Evolutionary conservation across 1,140 invertebrate genomes (phyloP).

Genomic region (Temnothorax curvispinosus): DNA sequence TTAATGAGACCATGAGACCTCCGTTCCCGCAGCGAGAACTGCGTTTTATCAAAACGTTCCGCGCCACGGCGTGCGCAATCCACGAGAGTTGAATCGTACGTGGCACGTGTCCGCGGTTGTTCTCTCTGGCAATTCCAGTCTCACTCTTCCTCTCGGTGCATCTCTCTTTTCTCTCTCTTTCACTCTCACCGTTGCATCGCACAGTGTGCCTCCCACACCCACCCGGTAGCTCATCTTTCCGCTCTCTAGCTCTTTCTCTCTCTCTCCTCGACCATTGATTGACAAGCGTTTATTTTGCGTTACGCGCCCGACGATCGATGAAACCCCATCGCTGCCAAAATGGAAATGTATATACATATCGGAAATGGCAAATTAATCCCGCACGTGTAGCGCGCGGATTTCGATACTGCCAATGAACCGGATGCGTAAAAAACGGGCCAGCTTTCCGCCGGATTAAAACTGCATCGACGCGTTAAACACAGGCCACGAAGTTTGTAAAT

Average conservation of each 20-base stretch:
- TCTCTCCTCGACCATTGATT: conserved; percentile 39
- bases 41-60: conserved; percentile 62
- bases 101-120: conserved; percentile 60
- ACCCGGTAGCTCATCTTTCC: neutral
- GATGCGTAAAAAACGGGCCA: conserved; percentile 47
- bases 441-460: conserved; percentile 59
- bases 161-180: conserved; percentile 16
- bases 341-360: conserved; percentile 61
- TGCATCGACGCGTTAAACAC: conserved; percentile 57
- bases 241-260: neutral
- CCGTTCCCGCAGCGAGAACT: conserved; percentile 40
- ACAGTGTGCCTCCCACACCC: conserved; percentile 19
- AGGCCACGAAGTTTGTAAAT: conserved; percentile 54
- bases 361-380: conserved; percentile 64
- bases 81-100: conserved; percentile 53
- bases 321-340: conserved; percentile 58
- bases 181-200: conserved; percentile 42
- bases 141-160: conserved; percentile 56
- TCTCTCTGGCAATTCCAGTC: conserved; percentile 46
- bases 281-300: conserved; percentile 65
- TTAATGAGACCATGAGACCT: conserved; percentile 52
- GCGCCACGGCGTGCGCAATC: conserved; percentile 56
- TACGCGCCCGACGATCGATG: conserved; percentile 45
- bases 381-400: conserved; percentile 39
- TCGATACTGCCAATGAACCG: conserved; percentile 54